These are phyloP conservation scores for Botia almorhae DNA, from an alignment of 2,797 vertebrate species.

Conservation along the genomic window DNA sequence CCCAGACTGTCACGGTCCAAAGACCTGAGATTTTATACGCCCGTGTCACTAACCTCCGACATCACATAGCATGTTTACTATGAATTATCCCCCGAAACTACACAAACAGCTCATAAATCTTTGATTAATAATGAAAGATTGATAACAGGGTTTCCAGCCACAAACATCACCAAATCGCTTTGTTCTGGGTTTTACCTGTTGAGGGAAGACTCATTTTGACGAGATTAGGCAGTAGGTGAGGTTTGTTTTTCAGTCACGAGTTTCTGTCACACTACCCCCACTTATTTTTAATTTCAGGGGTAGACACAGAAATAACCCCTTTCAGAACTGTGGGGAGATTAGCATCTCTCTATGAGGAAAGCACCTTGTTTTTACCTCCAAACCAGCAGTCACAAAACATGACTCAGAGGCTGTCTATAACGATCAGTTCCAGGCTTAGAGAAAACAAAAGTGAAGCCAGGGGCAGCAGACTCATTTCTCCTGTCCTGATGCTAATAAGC, in stretches of 20 bases:
- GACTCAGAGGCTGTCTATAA: conserved; percentile 12
- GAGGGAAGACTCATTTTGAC: conserved; percentile 40
- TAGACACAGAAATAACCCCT: background rate
- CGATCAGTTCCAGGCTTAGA: conserved; percentile 4
- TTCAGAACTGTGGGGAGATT: conserved; percentile 41
- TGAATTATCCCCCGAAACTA: conserved; percentile 36
- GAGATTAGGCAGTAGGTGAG: conserved; percentile 2
- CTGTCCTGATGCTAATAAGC: conserved; percentile 27
- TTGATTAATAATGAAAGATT: conserved; percentile 20
- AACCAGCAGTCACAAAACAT: background rate
- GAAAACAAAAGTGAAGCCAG: conserved; percentile 35
- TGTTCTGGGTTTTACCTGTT: conserved; percentile 28
- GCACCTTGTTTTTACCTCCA: conserved; percentile 44
- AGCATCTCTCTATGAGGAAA: conserved; percentile 54
- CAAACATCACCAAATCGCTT: conserved; percentile 25
- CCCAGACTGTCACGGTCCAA: background rate
- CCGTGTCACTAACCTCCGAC: background rate
- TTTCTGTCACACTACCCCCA: conserved; percentile 10
- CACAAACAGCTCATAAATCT: conserved; percentile 32
- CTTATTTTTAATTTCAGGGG: background rate
- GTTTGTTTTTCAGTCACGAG: conserved; percentile 42
- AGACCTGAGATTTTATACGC: background rate
- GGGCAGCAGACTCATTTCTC: conserved; percentile 17
- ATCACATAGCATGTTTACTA: conserved; percentile 27
- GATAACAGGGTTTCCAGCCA: conserved; percentile 32